These are phyloP conservation scores for Epinotia bilunana DNA, from an alignment of 2,888 invertebrate species.

Conservation along the genomic window DNA sequence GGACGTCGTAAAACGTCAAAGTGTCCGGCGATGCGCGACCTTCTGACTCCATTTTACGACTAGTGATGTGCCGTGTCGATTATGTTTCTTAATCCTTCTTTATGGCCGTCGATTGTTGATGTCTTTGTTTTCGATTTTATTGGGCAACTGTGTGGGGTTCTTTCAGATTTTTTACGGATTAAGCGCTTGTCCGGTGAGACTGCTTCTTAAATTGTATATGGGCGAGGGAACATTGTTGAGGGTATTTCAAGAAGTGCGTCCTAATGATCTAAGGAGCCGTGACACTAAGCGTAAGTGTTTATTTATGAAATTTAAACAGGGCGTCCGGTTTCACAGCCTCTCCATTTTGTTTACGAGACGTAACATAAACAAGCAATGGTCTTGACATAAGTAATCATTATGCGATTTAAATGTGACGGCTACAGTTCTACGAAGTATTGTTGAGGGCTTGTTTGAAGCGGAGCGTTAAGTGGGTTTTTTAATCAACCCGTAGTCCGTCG, in stretches of 20 bases:
- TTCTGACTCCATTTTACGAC: slow-evolving; percentile 55
- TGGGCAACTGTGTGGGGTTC: slow-evolving; percentile 21
- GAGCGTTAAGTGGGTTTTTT: background rate
- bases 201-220: background rate
- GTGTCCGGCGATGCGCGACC: slow-evolving; percentile 66
- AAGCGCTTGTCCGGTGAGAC: background rate
- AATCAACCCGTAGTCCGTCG: too few species aligned
- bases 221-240: background rate
- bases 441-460: background rate
- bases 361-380: slow-evolving; percentile 9
- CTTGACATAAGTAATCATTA: background rate
- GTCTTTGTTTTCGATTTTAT: slow-evolving; percentile 46
- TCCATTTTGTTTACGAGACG: slow-evolving; percentile 9
- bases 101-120: slow-evolving; percentile 60
- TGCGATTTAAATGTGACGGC: background rate
- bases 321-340: slow-evolving; percentile 14
- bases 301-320: slow-evolving; percentile 11
- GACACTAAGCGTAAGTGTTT: background rate
- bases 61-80: slow-evolving; percentile 55
- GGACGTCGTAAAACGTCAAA: slow-evolving; percentile 70
- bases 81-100: slow-evolving; percentile 67
- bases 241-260: too few species aligned
- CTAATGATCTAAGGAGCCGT: background rate
- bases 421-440: slow-evolving; percentile 5
- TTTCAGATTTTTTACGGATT: slow-evolving; percentile 9